These are phyloP conservation scores for Temnothorax rugatulus DNA, from an alignment of 2,888 invertebrate species.

Conservation along the genomic window DNA sequence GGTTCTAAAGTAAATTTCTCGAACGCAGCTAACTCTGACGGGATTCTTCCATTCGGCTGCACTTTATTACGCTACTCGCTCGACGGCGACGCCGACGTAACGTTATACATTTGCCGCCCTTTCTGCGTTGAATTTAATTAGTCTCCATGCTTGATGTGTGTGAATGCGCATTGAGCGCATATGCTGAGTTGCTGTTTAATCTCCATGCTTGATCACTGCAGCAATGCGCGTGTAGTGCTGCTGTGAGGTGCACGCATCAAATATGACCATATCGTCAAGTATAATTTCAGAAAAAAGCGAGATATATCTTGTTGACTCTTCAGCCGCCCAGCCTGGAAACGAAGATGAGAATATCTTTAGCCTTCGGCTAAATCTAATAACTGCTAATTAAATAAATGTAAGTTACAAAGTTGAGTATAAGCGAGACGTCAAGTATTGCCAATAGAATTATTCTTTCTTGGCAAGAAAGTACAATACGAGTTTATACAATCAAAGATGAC, in stretches of 20 bases:
- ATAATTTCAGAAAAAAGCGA: constrained; percentile 40
- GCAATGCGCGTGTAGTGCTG: constrained; percentile 12
- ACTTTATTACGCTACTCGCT: constrained; percentile 66
- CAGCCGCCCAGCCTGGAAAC: background rate
- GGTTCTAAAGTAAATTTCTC: constrained; percentile 54
- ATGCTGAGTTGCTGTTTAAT: constrained; percentile 60
- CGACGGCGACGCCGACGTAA: constrained; percentile 39
- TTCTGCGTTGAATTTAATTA: constrained; percentile 66
- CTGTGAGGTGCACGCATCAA: background rate
- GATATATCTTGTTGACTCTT: background rate
- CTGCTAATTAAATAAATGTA: too few species aligned
- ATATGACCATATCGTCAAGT: constrained; percentile 18
- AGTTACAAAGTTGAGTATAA: constrained; percentile 10
- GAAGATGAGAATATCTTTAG: constrained; percentile 9
- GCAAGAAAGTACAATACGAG: background rate
- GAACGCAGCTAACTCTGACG: constrained; percentile 24
- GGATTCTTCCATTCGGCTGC: constrained; percentile 33
- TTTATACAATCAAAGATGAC: background rate
- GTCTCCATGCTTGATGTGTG: constrained; percentile 16
- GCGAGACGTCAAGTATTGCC: background rate
- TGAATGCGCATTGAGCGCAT: background rate
- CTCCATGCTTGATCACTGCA: constrained; percentile 33
- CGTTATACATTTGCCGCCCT: constrained; percentile 61
- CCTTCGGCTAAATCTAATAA: constrained; percentile 36
- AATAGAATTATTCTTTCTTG: constrained; percentile 12